Conservation (phyloP, 2,113 vertebrate species). For the Sminthopsis crassicaudata region DNA sequence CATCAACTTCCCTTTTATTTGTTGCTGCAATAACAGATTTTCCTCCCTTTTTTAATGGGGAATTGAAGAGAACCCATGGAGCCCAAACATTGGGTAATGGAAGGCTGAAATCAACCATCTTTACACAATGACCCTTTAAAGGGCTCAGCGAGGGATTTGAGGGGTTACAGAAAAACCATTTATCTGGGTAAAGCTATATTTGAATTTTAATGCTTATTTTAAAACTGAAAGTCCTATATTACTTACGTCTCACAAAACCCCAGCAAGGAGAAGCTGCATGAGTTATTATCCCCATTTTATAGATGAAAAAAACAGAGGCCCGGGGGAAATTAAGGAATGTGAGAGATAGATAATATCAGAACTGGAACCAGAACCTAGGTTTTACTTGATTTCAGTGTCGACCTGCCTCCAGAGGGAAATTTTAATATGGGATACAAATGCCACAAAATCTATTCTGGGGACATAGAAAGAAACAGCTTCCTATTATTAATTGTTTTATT, state of each 20-base stretch:
- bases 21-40: slow-evolving; percentile 49
- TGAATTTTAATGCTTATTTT: slow-evolving; percentile 28
- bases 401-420: neutral
- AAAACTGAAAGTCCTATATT: slow-evolving; percentile 15
- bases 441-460: neutral
- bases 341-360: neutral
- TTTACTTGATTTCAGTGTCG: neutral
- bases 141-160: neutral
- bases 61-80: slow-evolving; percentile 55
- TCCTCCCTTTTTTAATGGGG: slow-evolving; percentile 36
- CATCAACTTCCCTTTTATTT: slow-evolving; percentile 60
- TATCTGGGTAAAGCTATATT: neutral
- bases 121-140: slow-evolving; percentile 10
- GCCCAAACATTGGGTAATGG: neutral
- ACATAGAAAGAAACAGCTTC: neutral
- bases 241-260: neutral
- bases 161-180: slow-evolving; percentile 10
- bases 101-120: slow-evolving; percentile 13
- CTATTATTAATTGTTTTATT: neutral
- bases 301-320: slow-evolving; percentile 34
- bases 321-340: neutral
- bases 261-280: neutral
- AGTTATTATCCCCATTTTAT: neutral
- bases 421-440: neutral
- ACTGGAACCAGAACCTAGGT: neutral